Evolutionary conservation across 2,797 vertebrate species (phyloP).

Genomic region (Pangasius larnaudii): DNA sequence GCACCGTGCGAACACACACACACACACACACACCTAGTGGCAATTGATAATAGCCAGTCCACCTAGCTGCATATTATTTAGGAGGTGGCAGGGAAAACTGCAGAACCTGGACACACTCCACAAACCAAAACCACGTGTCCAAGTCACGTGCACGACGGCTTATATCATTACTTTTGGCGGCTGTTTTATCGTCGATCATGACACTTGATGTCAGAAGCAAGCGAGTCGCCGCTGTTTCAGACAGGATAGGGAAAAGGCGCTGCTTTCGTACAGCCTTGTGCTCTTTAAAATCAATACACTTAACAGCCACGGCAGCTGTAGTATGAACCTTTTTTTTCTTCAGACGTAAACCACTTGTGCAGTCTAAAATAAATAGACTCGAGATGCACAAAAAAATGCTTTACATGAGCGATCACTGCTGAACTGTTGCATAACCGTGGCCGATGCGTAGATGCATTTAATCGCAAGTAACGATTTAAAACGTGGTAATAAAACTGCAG

Average conservation of each 20-base stretch:
- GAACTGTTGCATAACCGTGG: not conserved
- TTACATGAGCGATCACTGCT: not conserved
- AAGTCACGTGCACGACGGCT: not conserved
- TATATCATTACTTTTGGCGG: too few species aligned
- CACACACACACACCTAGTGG: not conserved
- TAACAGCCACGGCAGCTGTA: not conserved
- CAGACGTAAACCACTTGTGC: not conserved
- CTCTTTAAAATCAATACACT: not conserved
- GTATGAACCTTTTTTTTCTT: not conserved
- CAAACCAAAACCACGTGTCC: not conserved
- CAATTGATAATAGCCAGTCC: not conserved
- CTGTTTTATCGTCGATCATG: not conserved
- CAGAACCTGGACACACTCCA: not conserved
- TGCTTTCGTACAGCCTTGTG: not conserved
- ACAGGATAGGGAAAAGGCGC: too few species aligned
- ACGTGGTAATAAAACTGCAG: not conserved
- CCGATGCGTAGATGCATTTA: not conserved
- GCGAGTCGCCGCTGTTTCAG: not conserved
- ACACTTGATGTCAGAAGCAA: not conserved
- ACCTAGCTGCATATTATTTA: not conserved
- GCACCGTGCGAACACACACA: not conserved
- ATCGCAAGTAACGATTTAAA: not conserved
- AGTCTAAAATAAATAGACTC: not conserved
- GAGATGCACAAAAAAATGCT: not conserved
- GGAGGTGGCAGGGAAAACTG: not conserved